phyloP scores from a whole-genome alignment of 2,113 vertebrate species.

The Hemichromis elongatus region DNA sequence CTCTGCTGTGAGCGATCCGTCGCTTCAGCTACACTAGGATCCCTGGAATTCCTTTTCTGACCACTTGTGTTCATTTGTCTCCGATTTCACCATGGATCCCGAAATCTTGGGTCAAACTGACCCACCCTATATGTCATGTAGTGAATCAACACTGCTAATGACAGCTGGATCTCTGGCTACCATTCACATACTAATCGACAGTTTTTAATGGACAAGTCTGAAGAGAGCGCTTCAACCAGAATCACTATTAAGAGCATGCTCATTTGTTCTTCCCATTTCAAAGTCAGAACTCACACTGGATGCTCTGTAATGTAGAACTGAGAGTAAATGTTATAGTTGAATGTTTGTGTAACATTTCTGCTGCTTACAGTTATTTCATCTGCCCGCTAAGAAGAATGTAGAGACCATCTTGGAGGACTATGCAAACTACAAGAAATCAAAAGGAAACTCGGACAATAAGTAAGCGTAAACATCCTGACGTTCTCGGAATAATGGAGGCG shows the following conservation, averaged over 20 bases:
- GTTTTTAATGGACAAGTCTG: not conserved
- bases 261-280: not conserved
- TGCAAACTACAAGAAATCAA: slow-evolving; percentile 94
- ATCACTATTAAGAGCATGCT: not conserved
- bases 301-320: not conserved
- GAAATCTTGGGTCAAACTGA: not conserved
- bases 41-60: not conserved
- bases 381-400: slow-evolving; percentile 95
- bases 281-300: not conserved
- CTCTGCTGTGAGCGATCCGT: not conserved
- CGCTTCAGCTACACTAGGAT: not conserved
- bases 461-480: slow-evolving; percentile 50
- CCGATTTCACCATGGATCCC: not conserved
- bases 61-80: not conserved
- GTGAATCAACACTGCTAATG: not conserved
- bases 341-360: not conserved
- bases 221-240: not conserved
- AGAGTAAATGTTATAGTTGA: not conserved
- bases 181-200: not conserved
- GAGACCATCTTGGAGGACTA: slow-evolving; percentile 95
- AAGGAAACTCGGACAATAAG: slow-evolving; percentile 98
- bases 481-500: not conserved
- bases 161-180: not conserved
- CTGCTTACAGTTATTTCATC: slow-evolving; percentile 86
- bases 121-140: not conserved